Evolutionary conservation across 2,888 invertebrate species (phyloP).

Genomic region (Cephus runcator): DNA sequence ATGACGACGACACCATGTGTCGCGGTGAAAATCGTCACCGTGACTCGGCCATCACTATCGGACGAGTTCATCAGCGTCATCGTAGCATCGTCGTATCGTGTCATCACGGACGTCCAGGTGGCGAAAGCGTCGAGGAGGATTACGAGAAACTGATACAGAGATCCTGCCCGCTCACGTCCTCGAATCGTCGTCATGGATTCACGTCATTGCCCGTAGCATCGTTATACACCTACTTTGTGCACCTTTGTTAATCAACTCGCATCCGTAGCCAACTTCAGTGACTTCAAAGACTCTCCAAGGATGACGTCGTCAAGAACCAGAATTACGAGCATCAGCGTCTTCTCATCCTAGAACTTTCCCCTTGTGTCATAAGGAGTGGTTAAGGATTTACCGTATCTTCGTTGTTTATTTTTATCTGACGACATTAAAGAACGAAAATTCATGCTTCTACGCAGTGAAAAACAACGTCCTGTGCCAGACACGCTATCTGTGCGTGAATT

Average conservation of each 20-base stretch:
- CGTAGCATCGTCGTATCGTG: conserved; percentile 19
- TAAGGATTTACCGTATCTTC: background rate
- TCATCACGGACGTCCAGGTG: background rate
- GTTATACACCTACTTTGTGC: background rate
- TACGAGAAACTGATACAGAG: background rate
- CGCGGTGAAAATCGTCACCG: conserved; percentile 46
- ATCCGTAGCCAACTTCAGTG: background rate
- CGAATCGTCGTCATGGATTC: background rate
- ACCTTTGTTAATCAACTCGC: background rate
- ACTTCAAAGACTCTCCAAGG: background rate
- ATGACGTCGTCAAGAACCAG: background rate
- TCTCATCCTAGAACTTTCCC: background rate
- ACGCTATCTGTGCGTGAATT: background rate
- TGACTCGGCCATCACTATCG: conserved; percentile 41
- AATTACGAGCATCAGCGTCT: background rate
- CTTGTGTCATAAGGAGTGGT: background rate
- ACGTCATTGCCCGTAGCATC: background rate
- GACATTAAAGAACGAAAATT: background rate
- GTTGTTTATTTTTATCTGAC: background rate
- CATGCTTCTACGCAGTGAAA: background rate
- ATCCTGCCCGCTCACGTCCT: background rate
- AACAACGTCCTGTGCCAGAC: background rate
- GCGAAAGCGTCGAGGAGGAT: background rate
- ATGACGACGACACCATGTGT: conserved; percentile 40
- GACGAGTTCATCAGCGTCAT: conserved; percentile 14